Conservation (phyloP, 2,797 vertebrate species). For the Anguilla marmorata region DNA sequence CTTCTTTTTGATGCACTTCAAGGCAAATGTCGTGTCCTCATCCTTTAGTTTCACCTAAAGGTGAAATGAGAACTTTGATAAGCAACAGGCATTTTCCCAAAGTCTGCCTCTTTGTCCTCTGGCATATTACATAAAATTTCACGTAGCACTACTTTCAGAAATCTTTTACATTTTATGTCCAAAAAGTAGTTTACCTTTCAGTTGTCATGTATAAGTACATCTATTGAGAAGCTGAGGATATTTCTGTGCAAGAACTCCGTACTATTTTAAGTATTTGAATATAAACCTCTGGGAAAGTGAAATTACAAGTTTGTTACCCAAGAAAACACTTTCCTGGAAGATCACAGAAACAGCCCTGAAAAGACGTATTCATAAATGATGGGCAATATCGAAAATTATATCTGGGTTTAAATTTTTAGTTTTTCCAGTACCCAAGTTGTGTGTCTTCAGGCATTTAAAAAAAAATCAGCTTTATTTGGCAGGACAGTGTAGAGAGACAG, state of each 20-base stretch:
- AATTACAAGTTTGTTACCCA: not conserved
- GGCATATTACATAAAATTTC: too few species aligned
- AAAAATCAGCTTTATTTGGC: too few species aligned
- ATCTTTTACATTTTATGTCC: not conserved
- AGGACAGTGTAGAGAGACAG: too few species aligned
- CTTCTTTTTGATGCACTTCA: slow-evolving; percentile 80
- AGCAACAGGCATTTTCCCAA: not conserved
- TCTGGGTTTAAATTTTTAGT: not conserved
- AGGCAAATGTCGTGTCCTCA: slow-evolving; percentile 72
- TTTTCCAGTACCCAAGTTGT: not conserved
- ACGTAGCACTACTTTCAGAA: not conserved
- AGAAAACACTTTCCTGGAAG: not conserved
- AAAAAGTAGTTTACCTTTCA: not conserved
- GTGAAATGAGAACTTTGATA: not conserved
- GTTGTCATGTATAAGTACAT: not conserved
- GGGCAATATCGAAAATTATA: not conserved
- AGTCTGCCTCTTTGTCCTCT: not conserved
- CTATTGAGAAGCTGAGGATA: not conserved
- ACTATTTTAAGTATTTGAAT: not conserved
- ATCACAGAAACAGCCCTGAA: not conserved
- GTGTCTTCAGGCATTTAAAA: not conserved
- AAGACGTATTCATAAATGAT: not conserved
- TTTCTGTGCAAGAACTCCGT: not conserved
- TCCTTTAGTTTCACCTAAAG: slow-evolving; percentile 73
- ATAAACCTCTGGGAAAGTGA: not conserved